Base-by-base conservation (phyloP, 2,888 invertebrate species). In the Hanleya hanleyi region DNA sequence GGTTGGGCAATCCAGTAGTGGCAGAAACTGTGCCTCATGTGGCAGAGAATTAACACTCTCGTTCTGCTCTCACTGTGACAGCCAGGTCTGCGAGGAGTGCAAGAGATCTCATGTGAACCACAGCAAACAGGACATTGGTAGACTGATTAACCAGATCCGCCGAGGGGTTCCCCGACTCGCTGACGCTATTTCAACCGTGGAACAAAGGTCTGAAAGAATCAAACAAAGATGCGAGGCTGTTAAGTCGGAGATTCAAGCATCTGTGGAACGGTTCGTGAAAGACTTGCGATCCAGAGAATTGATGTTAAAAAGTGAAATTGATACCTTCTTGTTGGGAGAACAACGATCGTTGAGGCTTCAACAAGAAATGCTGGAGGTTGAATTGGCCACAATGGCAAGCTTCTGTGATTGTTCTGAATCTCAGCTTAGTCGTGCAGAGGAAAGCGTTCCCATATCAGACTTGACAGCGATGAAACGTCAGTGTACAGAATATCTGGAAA, bases 21-120 rank as follows among this genome's bases (percentile, higher is more conserved):
- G 64, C 38, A 18, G 35, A 32, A 22, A 67, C n/a, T 97, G 92
- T 96, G 96, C 70, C 96, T 97, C 91, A 96, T 98, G 91, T 94
- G 96, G 73, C 96, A 96, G 81, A n/a, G 82, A 83, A 26, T 74
- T 81, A 5, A 73, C 78, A 29, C 75, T 86, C 33, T 74, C 79
- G 89, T 94, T 96, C 66, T 99, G 99, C 91, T 95, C 95, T 35
- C 99, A 99, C 91, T 99, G 99, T 92, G 97, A 98, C 88, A 97
- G 98, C 89, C 96, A 97, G 92, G 95, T 98, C 78, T 99, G 99
- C 91, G 95, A 95, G 82, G 97, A 97, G 88, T 99, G 99, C 92
- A 97, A 80, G 67, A 76, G 97, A 91, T 97, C 77, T 22, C 86
- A 87, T 70, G 79, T 85, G 69, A 79, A 82, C 36, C 83, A 82